Conservation (phyloP, 2,113 vertebrate genomes). For the Myotis davidii region DNA sequence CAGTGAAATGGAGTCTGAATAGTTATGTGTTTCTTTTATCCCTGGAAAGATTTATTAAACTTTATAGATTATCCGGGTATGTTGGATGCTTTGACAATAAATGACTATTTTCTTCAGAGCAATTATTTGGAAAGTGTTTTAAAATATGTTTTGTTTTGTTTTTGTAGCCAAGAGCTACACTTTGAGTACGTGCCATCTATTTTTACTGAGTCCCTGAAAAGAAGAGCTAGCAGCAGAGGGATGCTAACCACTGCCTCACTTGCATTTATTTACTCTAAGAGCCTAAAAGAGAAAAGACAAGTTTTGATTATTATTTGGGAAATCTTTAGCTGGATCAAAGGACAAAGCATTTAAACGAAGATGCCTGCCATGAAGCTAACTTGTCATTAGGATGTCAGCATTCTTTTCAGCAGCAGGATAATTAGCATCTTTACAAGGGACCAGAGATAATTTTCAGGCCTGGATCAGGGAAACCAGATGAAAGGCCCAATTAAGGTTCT, state of each 20-base stretch:
- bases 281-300: background rate
- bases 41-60: constrained; percentile 93
- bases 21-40: constrained; percentile 93
- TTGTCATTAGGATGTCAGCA: background rate
- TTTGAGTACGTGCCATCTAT: background rate
- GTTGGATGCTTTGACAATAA: constrained; percentile 99
- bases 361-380: background rate
- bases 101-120: constrained; percentile 98
- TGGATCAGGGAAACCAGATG: background rate
- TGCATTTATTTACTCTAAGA: background rate
- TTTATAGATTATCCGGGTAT: constrained; percentile 99
- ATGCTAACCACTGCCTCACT: background rate
- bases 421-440: background rate
- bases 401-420: constrained; percentile 30
- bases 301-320: constrained; percentile 38
- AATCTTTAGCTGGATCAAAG: constrained; percentile 53
- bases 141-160: background rate
- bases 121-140: constrained; percentile 70
- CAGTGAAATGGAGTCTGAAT: constrained; percentile 91
- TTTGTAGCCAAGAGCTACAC: background rate
- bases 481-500: background rate
- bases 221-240: background rate
- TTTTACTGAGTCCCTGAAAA: background rate
- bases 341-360: background rate
- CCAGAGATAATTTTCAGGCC: background rate